Conservation (phyloP, 2,888 invertebrate species). For the Argynnis bischoffii region DNA sequence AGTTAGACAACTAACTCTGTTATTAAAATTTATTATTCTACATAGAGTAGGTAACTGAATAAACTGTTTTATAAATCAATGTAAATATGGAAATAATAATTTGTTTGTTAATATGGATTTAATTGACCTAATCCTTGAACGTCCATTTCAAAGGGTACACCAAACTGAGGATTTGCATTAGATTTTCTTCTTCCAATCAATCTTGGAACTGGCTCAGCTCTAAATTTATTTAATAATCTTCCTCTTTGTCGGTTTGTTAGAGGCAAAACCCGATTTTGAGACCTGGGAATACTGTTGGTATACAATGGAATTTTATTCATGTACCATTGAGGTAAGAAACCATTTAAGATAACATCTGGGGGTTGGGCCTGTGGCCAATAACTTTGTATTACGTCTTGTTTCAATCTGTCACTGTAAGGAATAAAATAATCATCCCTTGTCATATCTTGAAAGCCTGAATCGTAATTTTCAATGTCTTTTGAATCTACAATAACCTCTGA, state of each 20-base stretch:
- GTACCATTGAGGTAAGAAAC: constrained; percentile 45
- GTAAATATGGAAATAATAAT: neutral
- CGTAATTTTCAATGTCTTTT: constrained; percentile 41
- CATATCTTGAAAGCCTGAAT: constrained; percentile 29
- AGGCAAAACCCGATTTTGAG: constrained; percentile 44
- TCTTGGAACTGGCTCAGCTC: constrained; percentile 22
- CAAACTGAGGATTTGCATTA: constrained; percentile 42
- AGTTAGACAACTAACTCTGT: too few relatives aligned
- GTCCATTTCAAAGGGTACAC: constrained; percentile 61
- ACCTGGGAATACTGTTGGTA: constrained; percentile 27
- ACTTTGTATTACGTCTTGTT: neutral
- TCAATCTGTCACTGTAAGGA: neutral
- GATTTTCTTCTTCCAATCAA: constrained; percentile 45
- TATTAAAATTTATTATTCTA: too few relatives aligned
- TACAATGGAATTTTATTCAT: constrained; percentile 36
- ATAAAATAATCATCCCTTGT: constrained; percentile 20
- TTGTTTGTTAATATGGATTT: constrained; percentile 34
- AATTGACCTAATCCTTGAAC: constrained; percentile 60
- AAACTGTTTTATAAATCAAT: too few relatives aligned
- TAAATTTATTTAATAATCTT: constrained; percentile 35
- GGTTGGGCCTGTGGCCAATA: neutral
- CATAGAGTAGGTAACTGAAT: too few relatives aligned
- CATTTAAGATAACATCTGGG: constrained; percentile 8
- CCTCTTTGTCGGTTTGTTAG: constrained; percentile 47
- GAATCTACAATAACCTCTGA: constrained; percentile 52